Percentiles rank a stretch among this genome's conserved stretches.
phyloP scores from a whole-genome alignment of 2,888 invertebrate species.

The Bellardia pandia region DNA sequence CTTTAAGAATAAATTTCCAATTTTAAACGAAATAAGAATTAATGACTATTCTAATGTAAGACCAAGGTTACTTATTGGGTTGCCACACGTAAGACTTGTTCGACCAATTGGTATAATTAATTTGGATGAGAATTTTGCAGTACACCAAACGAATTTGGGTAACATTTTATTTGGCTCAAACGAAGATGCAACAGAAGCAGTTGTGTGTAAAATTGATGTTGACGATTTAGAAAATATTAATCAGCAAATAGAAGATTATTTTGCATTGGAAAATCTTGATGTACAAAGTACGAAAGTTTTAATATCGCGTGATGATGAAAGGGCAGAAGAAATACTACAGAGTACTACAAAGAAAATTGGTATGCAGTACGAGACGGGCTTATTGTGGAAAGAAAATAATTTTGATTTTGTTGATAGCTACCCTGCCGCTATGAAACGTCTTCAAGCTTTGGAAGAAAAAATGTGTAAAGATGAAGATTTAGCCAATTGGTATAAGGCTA shows the following conservation, averaged over 20 bases:
- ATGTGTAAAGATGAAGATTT: conserved; percentile 39
- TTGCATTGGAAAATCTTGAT: conserved; percentile 47
- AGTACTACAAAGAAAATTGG: conserved; percentile 41
- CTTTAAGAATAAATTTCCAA: conserved; percentile 38
- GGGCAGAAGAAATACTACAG: conserved; percentile 48
- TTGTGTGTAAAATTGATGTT: neutral
- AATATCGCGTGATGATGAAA: conserved; percentile 34
- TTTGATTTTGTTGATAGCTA: conserved; percentile 43
- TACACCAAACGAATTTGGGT: conserved; percentile 20
- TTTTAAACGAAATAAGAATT: conserved; percentile 1
- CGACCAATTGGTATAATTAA: conserved; percentile 25
- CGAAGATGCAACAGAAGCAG: neutral
- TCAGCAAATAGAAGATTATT: conserved; percentile 49
- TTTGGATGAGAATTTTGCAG: conserved; percentile 29
- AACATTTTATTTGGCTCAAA: conserved; percentile 29
- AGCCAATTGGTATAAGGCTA: conserved; percentile 25
- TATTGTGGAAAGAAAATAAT: conserved; percentile 48
- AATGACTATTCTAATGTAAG: conserved; percentile 18
- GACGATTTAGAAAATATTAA: conserved; percentile 33
- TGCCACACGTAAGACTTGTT: conserved; percentile 38
- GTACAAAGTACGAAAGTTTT: conserved; percentile 32
- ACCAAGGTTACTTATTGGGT: conserved; percentile 29
- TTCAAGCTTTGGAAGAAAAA: conserved; percentile 41
- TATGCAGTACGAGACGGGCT: conserved; percentile 30
- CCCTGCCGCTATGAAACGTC: conserved; percentile 45